phyloP scores from a whole-genome alignment of 2,113 vertebrate species.

The Hyperopisus bebe region DNA sequence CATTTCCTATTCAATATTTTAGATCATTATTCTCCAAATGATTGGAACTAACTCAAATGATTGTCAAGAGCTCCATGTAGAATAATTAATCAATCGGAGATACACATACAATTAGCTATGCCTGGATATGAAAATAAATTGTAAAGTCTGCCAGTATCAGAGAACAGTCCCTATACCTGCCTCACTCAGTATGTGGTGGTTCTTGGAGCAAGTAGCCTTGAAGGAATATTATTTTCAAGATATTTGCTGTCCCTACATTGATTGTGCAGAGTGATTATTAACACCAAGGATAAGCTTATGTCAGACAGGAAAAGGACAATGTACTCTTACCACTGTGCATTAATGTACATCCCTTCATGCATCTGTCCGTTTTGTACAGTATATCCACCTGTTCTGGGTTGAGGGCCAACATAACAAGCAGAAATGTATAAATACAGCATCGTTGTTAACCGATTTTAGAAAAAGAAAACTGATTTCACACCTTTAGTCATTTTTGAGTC shows the following conservation, averaged over 20 bases:
- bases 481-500: neutral
- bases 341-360: neutral
- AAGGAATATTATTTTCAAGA: neutral
- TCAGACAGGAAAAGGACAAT: neutral
- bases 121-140: constrained; percentile 10
- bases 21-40: neutral
- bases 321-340: neutral
- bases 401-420: neutral
- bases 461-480: neutral
- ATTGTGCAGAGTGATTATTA: neutral
- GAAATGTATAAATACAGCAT: neutral
- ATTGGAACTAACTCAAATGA: neutral
- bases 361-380: neutral
- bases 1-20: neutral
- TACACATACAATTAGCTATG: neutral
- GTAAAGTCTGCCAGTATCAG: neutral
- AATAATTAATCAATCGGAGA: neutral
- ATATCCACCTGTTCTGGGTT: neutral
- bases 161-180: neutral
- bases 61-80: neutral
- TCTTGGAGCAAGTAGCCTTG: neutral
- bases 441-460: neutral
- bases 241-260: neutral
- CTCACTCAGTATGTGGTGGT: neutral
- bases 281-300: neutral